Evolutionary conservation across 2,888 invertebrate genomes (phyloP), one percentile per base, ranked within the genome.

Genomic region (Cyclophora albipunctata): DNA sequence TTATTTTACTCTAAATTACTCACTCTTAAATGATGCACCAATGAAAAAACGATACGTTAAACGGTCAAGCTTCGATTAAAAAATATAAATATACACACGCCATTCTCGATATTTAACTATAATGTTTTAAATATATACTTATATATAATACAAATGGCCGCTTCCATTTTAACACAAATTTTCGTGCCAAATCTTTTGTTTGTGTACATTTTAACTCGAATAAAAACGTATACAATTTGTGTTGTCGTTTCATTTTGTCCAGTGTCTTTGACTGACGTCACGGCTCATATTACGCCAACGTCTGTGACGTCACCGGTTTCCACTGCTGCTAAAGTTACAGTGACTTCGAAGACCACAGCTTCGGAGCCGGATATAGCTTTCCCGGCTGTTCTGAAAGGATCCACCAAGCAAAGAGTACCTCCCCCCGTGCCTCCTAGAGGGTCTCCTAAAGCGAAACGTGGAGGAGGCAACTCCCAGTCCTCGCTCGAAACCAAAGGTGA

Each of bases 381-480:
- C 78, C 95, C 95, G 47, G 94, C 94, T 47, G 92, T 95, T 47
- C 86, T 94, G 70, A 94, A 94, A 81, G 93, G 93, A 68, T 90
- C 91, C 43, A 90, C 90, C 62, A 94, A 94, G 81, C 91, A 93
- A 65, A 93, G 94, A 80, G 92, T 96, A 42, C 96, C 96, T 43
- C 96, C 96, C 49, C 96, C 96, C 34, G 96, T 96, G 48, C 96
- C 96, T 49, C 96, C 96, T 3, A 90, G 96, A 67, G 95, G 95
- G 51, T 94, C 94, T 34, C 94, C 93, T 44, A 93, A 93, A 77
- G 81, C 89, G 52, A 91, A 91, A 78, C 84, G 91, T 41, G 90
- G 90, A 43, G 87, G 85, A 46, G 86, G 80, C 51, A 67, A 75
- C 55, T 81, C 86, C 5, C 84, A 81, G 63, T 66, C 82, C 6